Percentiles rank a stretch among this genome's conserved stretches.
phyloP scores from a whole-genome alignment of 2,888 invertebrate species.

The Catotricha subobsoleta region DNA sequence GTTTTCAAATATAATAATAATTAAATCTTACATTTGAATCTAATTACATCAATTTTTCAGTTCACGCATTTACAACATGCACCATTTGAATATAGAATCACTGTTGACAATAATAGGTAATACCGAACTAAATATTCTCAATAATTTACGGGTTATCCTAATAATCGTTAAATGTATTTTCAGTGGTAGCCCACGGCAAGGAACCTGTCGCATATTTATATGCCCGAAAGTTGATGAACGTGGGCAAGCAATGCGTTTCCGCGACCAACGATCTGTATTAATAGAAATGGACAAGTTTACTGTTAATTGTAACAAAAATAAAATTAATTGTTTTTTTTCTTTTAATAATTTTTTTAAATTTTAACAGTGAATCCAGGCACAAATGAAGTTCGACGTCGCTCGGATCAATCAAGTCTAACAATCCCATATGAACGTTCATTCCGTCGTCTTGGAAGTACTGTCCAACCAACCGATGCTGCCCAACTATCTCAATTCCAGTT shows the following conservation, averaged over 20 bases:
- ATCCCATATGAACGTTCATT: conserved; percentile 69
- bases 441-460: conserved; percentile 41
- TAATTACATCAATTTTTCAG: conserved; percentile 5
- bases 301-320: conserved; percentile 34
- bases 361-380: conserved; percentile 45
- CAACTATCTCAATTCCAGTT: conserved; percentile 21
- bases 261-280: conserved; percentile 48
- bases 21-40: too few species aligned
- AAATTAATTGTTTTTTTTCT: background rate
- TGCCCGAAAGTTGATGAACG: conserved; percentile 52
- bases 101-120: conserved; percentile 33
- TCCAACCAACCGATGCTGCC: conserved; percentile 31
- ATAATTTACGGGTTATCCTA: too few species aligned
- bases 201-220: conserved; percentile 41
- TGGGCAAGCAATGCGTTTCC: conserved; percentile 40
- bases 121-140: too few species aligned
- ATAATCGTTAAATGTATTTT: too few species aligned
- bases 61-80: conserved; percentile 55
- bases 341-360: background rate
- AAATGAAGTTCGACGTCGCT: conserved; percentile 46
- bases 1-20: background rate
- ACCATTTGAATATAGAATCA: conserved; percentile 41
- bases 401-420: conserved; percentile 57
- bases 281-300: conserved; percentile 58
- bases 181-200: too few species aligned